Evolutionary conservation across 2,888 invertebrate genomes (phyloP).

Genomic region (Sesamia inferens): DNA sequence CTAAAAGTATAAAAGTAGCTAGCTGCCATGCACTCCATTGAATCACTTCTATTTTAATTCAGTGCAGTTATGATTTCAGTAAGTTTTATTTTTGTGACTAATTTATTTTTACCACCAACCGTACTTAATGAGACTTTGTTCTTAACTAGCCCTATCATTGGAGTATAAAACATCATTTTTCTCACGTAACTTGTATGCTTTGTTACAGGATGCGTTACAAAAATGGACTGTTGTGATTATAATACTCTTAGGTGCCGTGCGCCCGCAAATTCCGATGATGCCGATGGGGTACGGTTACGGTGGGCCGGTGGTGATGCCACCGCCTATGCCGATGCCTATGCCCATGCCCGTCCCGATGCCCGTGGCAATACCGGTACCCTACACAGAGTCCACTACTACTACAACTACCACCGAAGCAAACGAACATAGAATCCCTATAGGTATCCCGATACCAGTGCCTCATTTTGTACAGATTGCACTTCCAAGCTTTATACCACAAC

Average conservation of each 20-base stretch:
- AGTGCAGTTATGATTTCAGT: slow-evolving; percentile 68
- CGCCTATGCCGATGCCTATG: slow-evolving; percentile 34
- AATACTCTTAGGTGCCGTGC: slow-evolving; percentile 51
- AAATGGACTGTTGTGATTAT: slow-evolving; percentile 59
- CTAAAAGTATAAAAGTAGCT: slow-evolving; percentile 71
- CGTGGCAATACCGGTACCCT: slow-evolving; percentile 48
- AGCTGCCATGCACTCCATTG: slow-evolving; percentile 56
- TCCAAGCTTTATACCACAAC: slow-evolving; percentile 66
- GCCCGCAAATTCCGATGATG: slow-evolving; percentile 63
- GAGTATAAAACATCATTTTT: background rate
- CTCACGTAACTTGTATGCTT: background rate
- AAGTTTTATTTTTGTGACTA: slow-evolving; percentile 60
- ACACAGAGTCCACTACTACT: slow-evolving; percentile 46
- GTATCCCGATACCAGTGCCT: slow-evolving; percentile 44
- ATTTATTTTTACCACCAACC: background rate
- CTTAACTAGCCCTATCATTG: too few relatives aligned
- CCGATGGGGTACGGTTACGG: slow-evolving; percentile 55
- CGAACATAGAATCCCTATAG: slow-evolving; percentile 26
- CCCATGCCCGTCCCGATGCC: slow-evolving; percentile 57
- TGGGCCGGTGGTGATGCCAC: slow-evolving; percentile 52
- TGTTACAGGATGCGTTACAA: slow-evolving; percentile 59
- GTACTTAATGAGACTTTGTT: background rate
- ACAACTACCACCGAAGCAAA: slow-evolving; percentile 4
- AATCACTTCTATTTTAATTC: slow-evolving; percentile 57
- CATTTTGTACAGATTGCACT: slow-evolving; percentile 70